Base-by-base conservation (phyloP, 2,113 vertebrate species). In the Poeciliopsis retropinna region DNA sequence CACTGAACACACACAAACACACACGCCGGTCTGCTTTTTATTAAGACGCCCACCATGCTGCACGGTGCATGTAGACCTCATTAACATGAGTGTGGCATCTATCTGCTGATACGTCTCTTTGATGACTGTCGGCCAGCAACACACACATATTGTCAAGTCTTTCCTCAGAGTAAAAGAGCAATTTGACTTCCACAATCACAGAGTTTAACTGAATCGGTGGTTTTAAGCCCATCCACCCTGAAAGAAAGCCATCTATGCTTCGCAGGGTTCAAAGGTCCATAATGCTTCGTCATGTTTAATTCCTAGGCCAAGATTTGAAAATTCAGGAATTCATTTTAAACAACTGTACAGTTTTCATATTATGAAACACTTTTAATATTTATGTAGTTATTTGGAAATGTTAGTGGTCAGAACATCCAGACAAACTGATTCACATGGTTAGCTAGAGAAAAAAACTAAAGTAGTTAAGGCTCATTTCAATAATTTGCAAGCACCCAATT, bases 41-140 rank as follows among this genome's bases (percentile, higher is more conserved):
- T 93, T 93, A 92, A 67, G 64, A 74, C 75, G 81, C 88, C 86
- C 87, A 92, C 88, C 88, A 82, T 83, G 87, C 84, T 85, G 81
- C 79, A 79, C 54, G 63, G 31, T 85, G 85, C 77, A 83, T 82
- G 69, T 78, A 87, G 79, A 81, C 81, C 77, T 81, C 66, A 67
- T 79, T 83, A 77, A 71, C 66, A 71, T 60, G 67, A 79, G 68
- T 82, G 70, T 74, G 75, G 82, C 69, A 65, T 75, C 37, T 75
- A 79, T 78, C 72, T 85, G 62, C 70, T 15, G 64, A 74, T 66
- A 83, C 66, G 73, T 80, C 73, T 73, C 64, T 87, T 64, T 78
- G 69, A 85, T 70, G 32, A 69, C 61, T 29, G 69, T 66, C 75
- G n/a, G 65, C 73, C 69, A 25, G 25, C 32, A 78, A 30, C 41